phyloP scores from a whole-genome alignment of 2,888 invertebrate genomes.

The Cheilosia soror region DNA sequence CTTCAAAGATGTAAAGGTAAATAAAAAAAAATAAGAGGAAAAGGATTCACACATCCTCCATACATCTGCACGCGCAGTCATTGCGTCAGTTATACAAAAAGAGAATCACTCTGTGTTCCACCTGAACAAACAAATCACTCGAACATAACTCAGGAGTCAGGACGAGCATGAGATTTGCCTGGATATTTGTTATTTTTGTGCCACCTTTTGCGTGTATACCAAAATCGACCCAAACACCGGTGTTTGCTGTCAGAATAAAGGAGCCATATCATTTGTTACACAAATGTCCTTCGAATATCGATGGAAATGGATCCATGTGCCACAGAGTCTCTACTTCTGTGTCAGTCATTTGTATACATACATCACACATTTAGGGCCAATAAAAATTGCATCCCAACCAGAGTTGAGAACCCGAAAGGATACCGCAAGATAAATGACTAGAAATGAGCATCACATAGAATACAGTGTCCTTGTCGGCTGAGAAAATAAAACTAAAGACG shows the following conservation, averaged over 20 bases:
- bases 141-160: conserved; percentile 60
- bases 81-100: conserved; percentile 22
- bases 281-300: conserved; percentile 65
- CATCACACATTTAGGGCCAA: conserved; percentile 66
- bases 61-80: conserved; percentile 33
- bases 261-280: conserved; percentile 69
- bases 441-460: conserved; percentile 32
- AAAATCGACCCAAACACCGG: conserved; percentile 41
- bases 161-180: conserved; percentile 31
- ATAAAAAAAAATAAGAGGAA: neutral
- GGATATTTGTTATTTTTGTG: conserved; percentile 42
- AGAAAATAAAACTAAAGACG: neutral
- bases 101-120: conserved; percentile 49
- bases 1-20: neutral
- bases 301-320: conserved; percentile 28
- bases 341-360: conserved; percentile 63
- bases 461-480: conserved; percentile 24
- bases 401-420: conserved; percentile 43
- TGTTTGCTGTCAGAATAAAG: conserved; percentile 71
- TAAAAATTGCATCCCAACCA: conserved; percentile 64
- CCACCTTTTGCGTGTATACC: conserved; percentile 66
- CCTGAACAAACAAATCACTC: conserved; percentile 65
- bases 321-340: conserved; percentile 39
- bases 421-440: conserved; percentile 69
- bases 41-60: conserved; percentile 45